Conservation (phyloP, 1,140 invertebrate genomes). For the Temnothorax nylanderi region DNA sequence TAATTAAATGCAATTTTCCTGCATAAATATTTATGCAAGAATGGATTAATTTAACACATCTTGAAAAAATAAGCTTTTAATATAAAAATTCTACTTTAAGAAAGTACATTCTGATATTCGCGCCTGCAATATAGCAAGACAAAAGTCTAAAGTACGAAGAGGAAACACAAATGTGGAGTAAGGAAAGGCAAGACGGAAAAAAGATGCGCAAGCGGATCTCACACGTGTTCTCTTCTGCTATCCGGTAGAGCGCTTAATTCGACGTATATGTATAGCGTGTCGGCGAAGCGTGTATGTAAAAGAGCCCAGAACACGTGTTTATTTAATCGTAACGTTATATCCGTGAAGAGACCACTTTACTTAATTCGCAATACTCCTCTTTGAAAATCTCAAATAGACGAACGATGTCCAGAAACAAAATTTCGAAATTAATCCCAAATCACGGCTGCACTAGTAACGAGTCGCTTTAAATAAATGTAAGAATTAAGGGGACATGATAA, state of each 20-base stretch:
- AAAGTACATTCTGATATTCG: background rate
- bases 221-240: conserved; percentile 65
- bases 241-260: conserved; percentile 59
- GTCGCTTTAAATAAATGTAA: background rate
- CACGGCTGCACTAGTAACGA: background rate
- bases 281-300: background rate
- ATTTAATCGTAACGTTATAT: conserved; percentile 62
- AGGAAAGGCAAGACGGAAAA: conserved; percentile 18
- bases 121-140: background rate
- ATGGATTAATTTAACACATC: background rate
- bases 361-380: conserved; percentile 50
- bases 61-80: background rate
- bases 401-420: background rate
- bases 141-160: background rate
- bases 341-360: conserved; percentile 51
- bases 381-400: conserved; percentile 22
- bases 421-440: background rate
- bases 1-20: background rate
- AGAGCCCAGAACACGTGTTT: conserved; percentile 62
- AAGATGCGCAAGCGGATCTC: conserved; percentile 17
- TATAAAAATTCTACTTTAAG: background rate
- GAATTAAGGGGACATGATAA: background rate
- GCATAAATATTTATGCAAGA: background rate
- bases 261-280: conserved; percentile 37
- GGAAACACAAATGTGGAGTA: conserved; percentile 10